phyloP scores from a whole-genome alignment of 2,797 vertebrate genomes.

The Margarornis squamiger region DNA sequence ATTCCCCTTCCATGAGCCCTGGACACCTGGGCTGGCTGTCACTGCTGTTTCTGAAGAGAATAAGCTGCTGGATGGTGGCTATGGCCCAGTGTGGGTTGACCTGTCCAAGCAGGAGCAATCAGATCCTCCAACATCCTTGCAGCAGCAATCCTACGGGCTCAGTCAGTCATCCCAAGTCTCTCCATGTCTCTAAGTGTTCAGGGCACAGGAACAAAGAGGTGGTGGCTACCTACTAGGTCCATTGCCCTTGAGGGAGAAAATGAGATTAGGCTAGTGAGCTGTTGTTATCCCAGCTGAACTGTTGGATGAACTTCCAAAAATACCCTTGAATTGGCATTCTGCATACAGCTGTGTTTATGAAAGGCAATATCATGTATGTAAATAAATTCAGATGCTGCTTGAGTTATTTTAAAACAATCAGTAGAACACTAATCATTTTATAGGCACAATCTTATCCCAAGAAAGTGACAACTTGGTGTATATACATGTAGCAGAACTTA shows the following conservation, averaged over 20 bases:
- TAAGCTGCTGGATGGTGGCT: background rate
- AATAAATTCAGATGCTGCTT: slow-evolving; percentile 83
- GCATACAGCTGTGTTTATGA: slow-evolving; percentile 84
- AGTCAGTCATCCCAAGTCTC: background rate
- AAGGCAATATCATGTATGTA: slow-evolving; percentile 83
- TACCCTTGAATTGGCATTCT: slow-evolving; percentile 77
- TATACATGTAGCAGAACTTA: background rate
- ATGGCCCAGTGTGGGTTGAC: accelerated
- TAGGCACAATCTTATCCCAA: slow-evolving; percentile 76
- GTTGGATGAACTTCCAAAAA: slow-evolving; percentile 82
- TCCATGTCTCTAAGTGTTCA: background rate
- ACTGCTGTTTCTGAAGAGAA: background rate
- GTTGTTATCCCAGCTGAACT: slow-evolving; percentile 72
- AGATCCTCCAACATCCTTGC: background rate
- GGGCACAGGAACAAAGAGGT: background rate
- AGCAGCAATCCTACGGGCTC: background rate
- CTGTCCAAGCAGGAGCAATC: background rate
- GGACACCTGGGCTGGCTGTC: background rate
- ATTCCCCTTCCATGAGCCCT: accelerated
- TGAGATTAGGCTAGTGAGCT: slow-evolving; percentile 42
- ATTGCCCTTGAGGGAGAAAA: background rate
- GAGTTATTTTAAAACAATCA: slow-evolving; percentile 86
- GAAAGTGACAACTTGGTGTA: slow-evolving; percentile 71
- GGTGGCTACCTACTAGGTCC: background rate
- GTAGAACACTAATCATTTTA: slow-evolving; percentile 83